A percentile compares a stretch with the other conserved stretches of the same genome.
These are phyloP conservation scores for Drosophila parthenogenetica DNA, from an alignment of 2,888 invertebrate genomes.

Conservation along the genomic window DNA sequence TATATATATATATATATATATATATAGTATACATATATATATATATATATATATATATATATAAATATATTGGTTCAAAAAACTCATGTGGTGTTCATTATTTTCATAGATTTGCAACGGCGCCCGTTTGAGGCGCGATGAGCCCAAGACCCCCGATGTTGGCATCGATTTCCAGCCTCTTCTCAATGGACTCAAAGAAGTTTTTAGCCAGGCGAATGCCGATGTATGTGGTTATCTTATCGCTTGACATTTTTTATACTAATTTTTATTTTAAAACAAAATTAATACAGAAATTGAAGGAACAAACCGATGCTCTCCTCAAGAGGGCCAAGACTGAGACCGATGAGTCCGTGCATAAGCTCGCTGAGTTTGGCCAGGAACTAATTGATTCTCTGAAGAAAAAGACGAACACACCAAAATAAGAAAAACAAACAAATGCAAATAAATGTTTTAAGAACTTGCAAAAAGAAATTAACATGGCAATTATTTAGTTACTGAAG, in stretches of 20 bases:
- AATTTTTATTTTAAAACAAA: no score
- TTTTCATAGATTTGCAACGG: conserved; percentile 21
- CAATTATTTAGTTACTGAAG: background rate
- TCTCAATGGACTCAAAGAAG: background rate
- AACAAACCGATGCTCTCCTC: no score
- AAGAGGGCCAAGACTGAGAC: no score
- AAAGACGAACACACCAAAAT: background rate
- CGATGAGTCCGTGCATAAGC: no score
- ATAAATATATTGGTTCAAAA: no score
- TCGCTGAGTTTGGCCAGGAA: no score
- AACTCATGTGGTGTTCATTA: background rate
- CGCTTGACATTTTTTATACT: no score
- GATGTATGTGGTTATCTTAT: conserved; percentile 1
- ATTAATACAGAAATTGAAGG: conserved; percentile 15
- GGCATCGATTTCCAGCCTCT: conserved; percentile 1
- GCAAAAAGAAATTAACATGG: conserved; percentile 19
- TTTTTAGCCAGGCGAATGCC: conserved; percentile 8
- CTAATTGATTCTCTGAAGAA: no score
- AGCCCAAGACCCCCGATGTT: background rate
- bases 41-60: background rate
- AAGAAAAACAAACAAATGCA: conserved; percentile 16
- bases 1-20: no score
- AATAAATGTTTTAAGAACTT: conserved; percentile 40
- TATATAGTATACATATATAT: background rate
- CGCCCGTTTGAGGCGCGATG: conserved; percentile 31